Conservation (phyloP, 2,113 vertebrate genomes). For the Gambusia holbrooki region DNA sequence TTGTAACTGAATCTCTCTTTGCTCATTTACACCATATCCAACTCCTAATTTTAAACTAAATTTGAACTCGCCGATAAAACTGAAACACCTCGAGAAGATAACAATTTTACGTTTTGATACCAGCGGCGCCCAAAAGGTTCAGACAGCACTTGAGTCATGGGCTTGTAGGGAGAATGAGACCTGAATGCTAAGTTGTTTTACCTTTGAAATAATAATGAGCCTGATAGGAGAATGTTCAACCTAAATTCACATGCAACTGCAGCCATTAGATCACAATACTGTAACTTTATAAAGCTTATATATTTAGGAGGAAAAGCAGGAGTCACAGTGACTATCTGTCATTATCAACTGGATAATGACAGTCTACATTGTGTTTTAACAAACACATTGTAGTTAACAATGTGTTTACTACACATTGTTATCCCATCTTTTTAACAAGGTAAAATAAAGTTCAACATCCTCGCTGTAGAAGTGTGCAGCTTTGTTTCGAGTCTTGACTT, state of each 20-base stretch:
- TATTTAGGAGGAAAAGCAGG: neutral
- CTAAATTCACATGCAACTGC: neutral
- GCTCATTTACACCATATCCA: neutral
- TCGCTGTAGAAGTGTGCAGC: neutral
- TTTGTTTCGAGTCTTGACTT: neutral
- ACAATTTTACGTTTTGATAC: slow-evolving; percentile 16
- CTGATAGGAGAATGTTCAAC: slow-evolving; percentile 5
- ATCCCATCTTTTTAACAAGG: no score
- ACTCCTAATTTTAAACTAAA: slow-evolving; percentile 6
- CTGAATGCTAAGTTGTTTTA: slow-evolving; percentile 34
- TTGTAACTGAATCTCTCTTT: neutral
- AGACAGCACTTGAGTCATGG: slow-evolving; percentile 30
- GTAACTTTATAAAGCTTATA: neutral
- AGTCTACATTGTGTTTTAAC: neutral
- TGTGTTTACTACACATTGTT: no score
- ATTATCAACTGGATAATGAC: neutral
- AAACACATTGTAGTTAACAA: neutral
- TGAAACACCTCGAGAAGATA: slow-evolving; percentile 4
- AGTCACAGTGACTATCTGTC: neutral
- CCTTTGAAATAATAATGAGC: slow-evolving; percentile 17
- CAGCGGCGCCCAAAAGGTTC: slow-evolving; percentile 6
- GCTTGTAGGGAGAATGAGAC: neutral
- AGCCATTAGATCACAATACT: neutral
- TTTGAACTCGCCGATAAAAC: slow-evolving; percentile 11
- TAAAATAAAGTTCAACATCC: neutral